phyloP scores from a whole-genome alignment of 2,888 invertebrate species.

The Deilephila elpenor region DNA sequence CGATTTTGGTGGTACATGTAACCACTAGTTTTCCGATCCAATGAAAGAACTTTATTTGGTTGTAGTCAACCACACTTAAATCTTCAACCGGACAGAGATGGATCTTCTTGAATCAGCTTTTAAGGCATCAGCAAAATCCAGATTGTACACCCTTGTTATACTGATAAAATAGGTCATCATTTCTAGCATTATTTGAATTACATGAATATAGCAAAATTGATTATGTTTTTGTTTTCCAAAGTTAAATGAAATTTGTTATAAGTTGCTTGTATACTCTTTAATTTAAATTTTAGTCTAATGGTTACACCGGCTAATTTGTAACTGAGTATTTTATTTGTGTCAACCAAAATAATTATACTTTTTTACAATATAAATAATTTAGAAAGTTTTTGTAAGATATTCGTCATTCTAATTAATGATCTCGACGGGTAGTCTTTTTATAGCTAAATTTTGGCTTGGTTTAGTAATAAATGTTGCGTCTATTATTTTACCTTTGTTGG shows the following conservation, averaged over 20 bases:
- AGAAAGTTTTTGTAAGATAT: not conserved
- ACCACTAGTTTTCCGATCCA: not conserved
- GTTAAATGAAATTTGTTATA: too few species aligned
- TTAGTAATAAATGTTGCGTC: constrained; percentile 41
- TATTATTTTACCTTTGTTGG: constrained; percentile 46
- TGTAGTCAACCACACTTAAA: not conserved
- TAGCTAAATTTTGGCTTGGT: constrained; percentile 38
- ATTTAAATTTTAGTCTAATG: too few species aligned
- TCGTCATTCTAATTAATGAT: not conserved
- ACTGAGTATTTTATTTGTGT: too few species aligned
- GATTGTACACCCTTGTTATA: not conserved
- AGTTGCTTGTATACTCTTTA: too few species aligned
- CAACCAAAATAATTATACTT: too few species aligned
- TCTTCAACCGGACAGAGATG: not conserved
- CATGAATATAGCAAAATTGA: too few species aligned
- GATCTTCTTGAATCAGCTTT: not conserved
- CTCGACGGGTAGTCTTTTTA: not conserved
- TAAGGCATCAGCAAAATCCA: not conserved
- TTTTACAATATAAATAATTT: not conserved
- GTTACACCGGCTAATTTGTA: too few species aligned
- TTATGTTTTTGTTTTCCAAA: too few species aligned
- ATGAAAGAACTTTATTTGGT: not conserved
- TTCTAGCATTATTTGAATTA: too few species aligned
- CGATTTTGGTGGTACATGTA: not conserved
- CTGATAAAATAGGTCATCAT: not conserved